A percentile compares a stretch with the other conserved stretches of the same genome.
Conservation (phyloP, 1,140 invertebrate genomes). For the Diachasma alloeum region DNA sequence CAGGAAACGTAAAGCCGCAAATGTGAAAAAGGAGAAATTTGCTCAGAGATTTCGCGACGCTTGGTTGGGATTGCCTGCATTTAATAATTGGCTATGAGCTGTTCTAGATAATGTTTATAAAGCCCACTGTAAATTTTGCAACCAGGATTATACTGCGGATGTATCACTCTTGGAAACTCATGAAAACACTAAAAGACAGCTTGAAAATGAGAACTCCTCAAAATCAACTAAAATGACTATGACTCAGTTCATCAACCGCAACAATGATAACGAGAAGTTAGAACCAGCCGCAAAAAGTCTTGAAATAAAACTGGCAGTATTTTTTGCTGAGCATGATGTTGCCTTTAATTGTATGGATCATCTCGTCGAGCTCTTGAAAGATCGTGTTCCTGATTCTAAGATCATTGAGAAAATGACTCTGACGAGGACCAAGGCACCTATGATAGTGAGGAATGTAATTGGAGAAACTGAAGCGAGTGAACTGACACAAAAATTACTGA, state of each 20-base stretch:
- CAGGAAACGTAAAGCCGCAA: too few species aligned
- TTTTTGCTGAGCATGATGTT: slow-evolving; percentile 21
- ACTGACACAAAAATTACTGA: slow-evolving; percentile 21
- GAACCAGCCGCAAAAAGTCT: not conserved
- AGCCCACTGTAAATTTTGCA: too few species aligned
- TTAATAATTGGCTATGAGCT: too few species aligned
- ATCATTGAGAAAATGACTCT: not conserved
- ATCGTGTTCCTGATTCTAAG: not conserved
- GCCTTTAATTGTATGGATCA: slow-evolving; percentile 15
- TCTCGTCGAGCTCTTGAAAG: slow-evolving; percentile 7
- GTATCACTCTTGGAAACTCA: too few species aligned
- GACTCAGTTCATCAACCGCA: not conserved
- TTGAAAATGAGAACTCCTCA: not conserved
- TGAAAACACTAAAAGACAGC: too few species aligned
- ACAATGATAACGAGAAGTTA: not conserved
- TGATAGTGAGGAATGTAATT: slow-evolving; percentile 38
- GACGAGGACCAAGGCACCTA: not conserved
- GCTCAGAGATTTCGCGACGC: too few species aligned
- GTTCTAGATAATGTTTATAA: too few species aligned
- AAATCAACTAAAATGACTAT: not conserved
- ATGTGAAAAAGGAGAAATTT: too few species aligned
- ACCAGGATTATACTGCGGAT: too few species aligned
- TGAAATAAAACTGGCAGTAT: slow-evolving; percentile 22
- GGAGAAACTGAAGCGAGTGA: slow-evolving; percentile 28
- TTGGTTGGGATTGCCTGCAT: too few species aligned